Percentiles rank a stretch among this genome's conserved stretches.
Evolutionary conservation across 1,140 invertebrate genomes (phyloP).

Genomic region (Panagrolaimus sp.): DNA sequence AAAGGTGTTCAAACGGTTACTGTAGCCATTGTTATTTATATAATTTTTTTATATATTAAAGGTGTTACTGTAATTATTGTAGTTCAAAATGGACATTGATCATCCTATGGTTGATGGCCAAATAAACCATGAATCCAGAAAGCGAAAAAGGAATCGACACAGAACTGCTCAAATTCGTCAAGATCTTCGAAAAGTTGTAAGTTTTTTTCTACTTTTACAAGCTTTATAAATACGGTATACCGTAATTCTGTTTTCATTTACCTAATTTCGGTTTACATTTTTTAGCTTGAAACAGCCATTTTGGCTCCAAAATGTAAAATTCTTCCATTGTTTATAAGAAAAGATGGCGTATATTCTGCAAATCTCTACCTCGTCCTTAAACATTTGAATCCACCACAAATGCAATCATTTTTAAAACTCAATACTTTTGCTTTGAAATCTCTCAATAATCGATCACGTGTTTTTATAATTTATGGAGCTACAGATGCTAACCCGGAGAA

Average conservation of each 20-base stretch:
- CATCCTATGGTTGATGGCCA: no score
- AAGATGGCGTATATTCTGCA: background rate
- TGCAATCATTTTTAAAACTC: background rate
- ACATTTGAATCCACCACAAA: background rate
- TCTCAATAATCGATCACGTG: slow-evolving; percentile 6
- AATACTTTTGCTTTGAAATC: slow-evolving; percentile 7
- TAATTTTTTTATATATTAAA: no score
- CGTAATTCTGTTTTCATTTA: no score
- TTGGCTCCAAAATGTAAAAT: background rate
- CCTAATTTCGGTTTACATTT: no score
- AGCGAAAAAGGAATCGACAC: background rate
- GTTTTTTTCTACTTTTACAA: no score
- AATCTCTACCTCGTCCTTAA: background rate
- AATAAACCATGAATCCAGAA: background rate
- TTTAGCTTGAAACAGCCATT: background rate
- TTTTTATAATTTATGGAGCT: slow-evolving; percentile 5
- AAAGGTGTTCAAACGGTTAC: no score
- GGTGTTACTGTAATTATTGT: no score
- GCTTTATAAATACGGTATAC: no score
- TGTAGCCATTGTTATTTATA: no score
- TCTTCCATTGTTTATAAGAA: background rate
- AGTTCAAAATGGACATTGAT: no score
- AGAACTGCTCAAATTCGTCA: background rate
- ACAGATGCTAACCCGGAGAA: background rate
- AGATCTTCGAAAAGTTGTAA: background rate